These are phyloP conservation scores for Monomorium pharaonis DNA, from an alignment of 1,140 invertebrate genomes.

Conservation along the genomic window DNA sequence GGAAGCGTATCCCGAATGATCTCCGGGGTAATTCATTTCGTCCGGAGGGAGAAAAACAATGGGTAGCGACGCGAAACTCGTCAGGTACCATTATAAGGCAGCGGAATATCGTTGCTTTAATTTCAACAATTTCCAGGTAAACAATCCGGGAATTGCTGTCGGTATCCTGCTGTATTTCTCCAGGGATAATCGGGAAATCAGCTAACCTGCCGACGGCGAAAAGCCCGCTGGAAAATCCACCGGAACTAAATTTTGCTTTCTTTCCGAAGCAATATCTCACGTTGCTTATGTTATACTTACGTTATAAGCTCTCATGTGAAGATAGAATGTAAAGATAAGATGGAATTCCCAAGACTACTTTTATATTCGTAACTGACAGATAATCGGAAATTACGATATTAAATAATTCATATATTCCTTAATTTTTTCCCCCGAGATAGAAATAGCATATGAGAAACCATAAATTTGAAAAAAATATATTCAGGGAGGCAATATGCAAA, in stretches of 20 bases:
- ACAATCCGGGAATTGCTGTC: constrained; percentile 71
- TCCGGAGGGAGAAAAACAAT: constrained; percentile 11
- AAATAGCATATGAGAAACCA: not conserved
- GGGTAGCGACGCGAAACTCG: constrained; percentile 13
- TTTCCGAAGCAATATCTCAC: constrained; percentile 33
- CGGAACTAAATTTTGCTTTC: constrained; percentile 33
- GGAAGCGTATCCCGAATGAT: constrained; percentile 40
- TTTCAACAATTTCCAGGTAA: constrained; percentile 66
- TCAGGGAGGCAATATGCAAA: no score
- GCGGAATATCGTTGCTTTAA: constrained; percentile 62
- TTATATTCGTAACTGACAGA: not conserved
- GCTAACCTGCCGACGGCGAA: not conserved
- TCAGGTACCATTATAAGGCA: not conserved
- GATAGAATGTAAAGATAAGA: not conserved
- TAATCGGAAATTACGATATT: not conserved
- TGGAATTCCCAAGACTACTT: not conserved
- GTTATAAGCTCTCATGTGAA: not conserved
- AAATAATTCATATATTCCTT: not conserved
- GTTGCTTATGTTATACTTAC: constrained; percentile 22
- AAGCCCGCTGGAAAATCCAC: constrained; percentile 11
- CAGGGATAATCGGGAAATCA: constrained; percentile 53
- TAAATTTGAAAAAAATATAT: not conserved
- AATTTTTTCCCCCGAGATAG: not conserved
- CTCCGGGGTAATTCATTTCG: constrained; percentile 23
- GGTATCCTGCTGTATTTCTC: constrained; percentile 69